A percentile compares a stretch with the other conserved stretches of the same genome.
phyloP scores from a whole-genome alignment of 2,888 invertebrate genomes.

The Pollenia labialis region DNA sequence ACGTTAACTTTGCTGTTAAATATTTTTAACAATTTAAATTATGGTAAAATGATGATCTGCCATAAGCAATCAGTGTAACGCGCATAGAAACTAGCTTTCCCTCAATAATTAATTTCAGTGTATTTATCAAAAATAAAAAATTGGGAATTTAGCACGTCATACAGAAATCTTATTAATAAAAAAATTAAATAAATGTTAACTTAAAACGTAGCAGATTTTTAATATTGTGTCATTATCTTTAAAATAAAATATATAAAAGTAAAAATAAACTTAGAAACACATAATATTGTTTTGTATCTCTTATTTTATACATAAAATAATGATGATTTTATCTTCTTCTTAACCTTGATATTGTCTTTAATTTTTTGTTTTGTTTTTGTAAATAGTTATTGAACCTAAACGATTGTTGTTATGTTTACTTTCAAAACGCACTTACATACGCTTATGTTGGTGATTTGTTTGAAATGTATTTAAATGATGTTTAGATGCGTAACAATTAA shows the following conservation, averaged over 20 bases:
- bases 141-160: no score
- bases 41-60: no score
- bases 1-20: no score
- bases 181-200: neutral
- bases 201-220: neutral
- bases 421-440: neutral
- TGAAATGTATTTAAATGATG: constrained; percentile 52
- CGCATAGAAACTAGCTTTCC: no score
- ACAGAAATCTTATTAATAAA: no score
- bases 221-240: constrained; percentile 34
- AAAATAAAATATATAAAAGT: no score
- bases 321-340: constrained; percentile 40
- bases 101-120: no score
- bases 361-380: neutral
- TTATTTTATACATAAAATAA: constrained; percentile 18
- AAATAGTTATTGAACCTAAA: constrained; percentile 14
- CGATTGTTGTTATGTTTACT: neutral
- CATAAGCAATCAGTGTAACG: no score
- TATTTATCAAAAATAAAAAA: no score
- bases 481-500: constrained; percentile 66
- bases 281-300: no score
- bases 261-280: no score
- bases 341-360: constrained; percentile 50
- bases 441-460: constrained; percentile 6
- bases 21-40: no score